These are phyloP conservation scores for Brachionus koreanus DNA, from an alignment of 1,140 invertebrate species.

Conservation along the genomic window DNA sequence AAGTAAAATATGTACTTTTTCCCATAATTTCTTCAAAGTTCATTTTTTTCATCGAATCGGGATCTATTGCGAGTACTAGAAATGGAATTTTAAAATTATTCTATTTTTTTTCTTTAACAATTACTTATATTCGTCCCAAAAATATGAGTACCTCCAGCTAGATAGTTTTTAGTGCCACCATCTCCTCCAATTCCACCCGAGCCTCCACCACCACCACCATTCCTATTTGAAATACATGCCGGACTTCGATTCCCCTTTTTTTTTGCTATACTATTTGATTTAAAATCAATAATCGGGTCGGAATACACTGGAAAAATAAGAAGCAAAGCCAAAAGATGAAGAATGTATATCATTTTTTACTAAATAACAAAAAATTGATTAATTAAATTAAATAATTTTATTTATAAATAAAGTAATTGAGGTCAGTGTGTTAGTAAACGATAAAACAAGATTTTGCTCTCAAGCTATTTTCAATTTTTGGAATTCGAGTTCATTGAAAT, in stretches of 20 bases:
- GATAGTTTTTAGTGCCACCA: neutral
- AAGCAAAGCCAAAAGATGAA: neutral
- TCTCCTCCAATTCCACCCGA: neutral
- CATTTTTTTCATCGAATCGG: neutral
- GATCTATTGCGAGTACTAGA: neutral
- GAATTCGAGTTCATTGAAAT: neutral
- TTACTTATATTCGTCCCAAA: conserved; percentile 28
- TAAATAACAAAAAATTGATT: neutral
- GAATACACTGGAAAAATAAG: neutral
- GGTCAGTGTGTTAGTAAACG: neutral
- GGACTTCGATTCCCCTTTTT: neutral
- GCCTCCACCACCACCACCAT: conserved; percentile 1
- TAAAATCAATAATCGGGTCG: neutral
- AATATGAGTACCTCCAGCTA: neutral
- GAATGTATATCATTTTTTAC: too few relatives aligned
- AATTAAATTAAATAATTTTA: neutral
- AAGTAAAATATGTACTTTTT: neutral
- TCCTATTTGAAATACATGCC: neutral
- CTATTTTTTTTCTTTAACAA: neutral
- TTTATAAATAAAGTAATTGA: neutral
- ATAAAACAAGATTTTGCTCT: neutral
- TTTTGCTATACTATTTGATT: neutral
- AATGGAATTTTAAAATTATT: neutral
- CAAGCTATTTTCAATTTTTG: neutral
- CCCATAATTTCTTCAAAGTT: neutral